Percentiles rank a stretch among this genome's conserved stretches.
phyloP scores from a whole-genome alignment of 2,113 vertebrate genomes.

The Conger conger region DNA sequence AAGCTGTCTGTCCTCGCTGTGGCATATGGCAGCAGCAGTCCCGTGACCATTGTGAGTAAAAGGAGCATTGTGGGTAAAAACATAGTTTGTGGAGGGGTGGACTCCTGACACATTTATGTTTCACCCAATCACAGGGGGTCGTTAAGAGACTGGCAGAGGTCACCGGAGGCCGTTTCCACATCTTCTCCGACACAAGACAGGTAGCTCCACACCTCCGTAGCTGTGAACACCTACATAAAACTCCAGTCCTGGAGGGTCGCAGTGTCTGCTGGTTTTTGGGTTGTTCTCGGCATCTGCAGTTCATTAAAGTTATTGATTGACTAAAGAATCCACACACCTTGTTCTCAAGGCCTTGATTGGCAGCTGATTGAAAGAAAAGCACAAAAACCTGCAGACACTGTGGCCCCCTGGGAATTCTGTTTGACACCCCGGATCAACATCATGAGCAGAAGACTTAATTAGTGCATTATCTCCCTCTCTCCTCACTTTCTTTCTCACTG shows the following conservation, averaged over 20 bases:
- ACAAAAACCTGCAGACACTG: too few relatives aligned
- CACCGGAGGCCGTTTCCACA: constrained; percentile 67
- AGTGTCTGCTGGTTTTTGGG: too few relatives aligned
- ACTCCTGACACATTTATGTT: constrained; percentile 16
- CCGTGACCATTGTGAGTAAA: constrained; percentile 64
- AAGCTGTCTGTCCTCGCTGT: constrained; percentile 59
- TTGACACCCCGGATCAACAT: too few relatives aligned
- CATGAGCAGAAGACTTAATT: neutral
- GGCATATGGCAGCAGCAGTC: constrained; percentile 63
- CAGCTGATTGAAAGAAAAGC: too few relatives aligned
- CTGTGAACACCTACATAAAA: neutral
- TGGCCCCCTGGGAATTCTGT: too few relatives aligned
- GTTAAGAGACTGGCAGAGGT: constrained; percentile 65
- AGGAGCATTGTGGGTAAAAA: neutral
- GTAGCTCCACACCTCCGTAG: constrained; percentile 44
- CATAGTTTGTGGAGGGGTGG: neutral
- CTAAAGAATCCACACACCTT: too few relatives aligned
- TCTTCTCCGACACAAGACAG: constrained; percentile 64
- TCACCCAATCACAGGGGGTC: constrained; percentile 49
- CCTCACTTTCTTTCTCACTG: neutral
- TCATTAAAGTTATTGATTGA: too few relatives aligned
- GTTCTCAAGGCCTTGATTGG: too few relatives aligned
- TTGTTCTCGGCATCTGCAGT: too few relatives aligned
- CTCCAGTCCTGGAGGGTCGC: too few relatives aligned
- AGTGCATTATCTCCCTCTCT: neutral